Percentiles rank a stretch among this genome's conserved stretches.
These are phyloP conservation scores for Brenthis ino DNA, from an alignment of 2,888 invertebrate species.

Conservation along the genomic window DNA sequence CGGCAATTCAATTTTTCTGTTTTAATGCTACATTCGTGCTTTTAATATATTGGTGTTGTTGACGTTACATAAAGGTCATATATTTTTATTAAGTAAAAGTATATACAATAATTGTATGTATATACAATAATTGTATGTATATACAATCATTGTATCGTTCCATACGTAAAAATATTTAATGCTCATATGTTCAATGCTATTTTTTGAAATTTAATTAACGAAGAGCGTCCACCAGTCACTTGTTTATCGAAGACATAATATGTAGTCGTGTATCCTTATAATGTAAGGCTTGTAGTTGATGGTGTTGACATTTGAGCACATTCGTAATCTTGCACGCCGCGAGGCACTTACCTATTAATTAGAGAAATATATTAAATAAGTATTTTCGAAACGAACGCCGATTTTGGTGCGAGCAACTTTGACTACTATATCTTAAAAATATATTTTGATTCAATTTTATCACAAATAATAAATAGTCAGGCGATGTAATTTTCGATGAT, in stretches of 20 bases:
- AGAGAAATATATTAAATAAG: constrained; percentile 20
- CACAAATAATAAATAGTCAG: constrained; percentile 21
- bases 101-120: no score
- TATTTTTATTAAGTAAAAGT: constrained; percentile 11
- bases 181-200: constrained; percentile 14
- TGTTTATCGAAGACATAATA: background rate
- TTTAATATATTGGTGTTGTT: constrained; percentile 17
- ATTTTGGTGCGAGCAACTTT: constrained; percentile 24
- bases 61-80: constrained; percentile 11
- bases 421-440: constrained; percentile 25
- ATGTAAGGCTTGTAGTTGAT: constrained; percentile 23
- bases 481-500: constrained; percentile 34
- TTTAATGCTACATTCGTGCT: constrained; percentile 9
- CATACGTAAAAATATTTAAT: constrained; percentile 16
- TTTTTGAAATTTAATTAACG: background rate
- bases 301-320: constrained; percentile 23
- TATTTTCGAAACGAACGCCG: constrained; percentile 27
- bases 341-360: constrained; percentile 17
- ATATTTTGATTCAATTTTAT: constrained; percentile 28
- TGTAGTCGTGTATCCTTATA: constrained; percentile 15
- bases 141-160: background rate
- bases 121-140: no score
- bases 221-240: constrained; percentile 20
- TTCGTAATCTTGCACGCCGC: constrained; percentile 31
- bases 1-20: background rate